Evolutionary conservation across 2,888 invertebrate genomes (phyloP).

Genomic region (Drosophila anomelani): DNA sequence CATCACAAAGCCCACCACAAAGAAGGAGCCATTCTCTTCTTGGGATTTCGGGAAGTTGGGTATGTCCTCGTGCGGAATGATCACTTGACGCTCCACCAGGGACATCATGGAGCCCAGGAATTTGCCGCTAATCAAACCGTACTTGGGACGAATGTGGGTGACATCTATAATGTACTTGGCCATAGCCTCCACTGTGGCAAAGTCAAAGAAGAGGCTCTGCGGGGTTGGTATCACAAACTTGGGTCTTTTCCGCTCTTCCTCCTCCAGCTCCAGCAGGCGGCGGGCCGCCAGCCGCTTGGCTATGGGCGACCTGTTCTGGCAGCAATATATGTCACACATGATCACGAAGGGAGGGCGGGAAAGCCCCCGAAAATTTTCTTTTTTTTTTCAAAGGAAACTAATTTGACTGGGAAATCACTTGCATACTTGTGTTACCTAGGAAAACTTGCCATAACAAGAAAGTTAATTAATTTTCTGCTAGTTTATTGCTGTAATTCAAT

Average conservation of each 20-base stretch:
- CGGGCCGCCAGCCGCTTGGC: slow-evolving; percentile 40
- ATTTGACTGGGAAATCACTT: neutral
- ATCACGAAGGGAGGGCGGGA: neutral
- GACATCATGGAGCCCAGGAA: slow-evolving; percentile 91
- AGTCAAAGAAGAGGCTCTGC: slow-evolving; percentile 86
- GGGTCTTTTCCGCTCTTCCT: slow-evolving; percentile 24
- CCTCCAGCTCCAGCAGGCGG: slow-evolving; percentile 25
- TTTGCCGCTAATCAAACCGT: slow-evolving; percentile 98
- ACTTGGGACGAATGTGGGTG: slow-evolving; percentile 89
- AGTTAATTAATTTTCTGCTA: slow-evolving; percentile 4
- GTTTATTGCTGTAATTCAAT: neutral
- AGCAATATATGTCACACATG: slow-evolving; percentile 64
- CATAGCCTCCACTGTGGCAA: slow-evolving; percentile 90
- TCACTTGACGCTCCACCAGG: slow-evolving; percentile 88
- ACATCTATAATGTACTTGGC: slow-evolving; percentile 90
- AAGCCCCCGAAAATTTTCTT: neutral
- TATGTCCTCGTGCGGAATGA: slow-evolving; percentile 93
- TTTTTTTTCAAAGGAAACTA: neutral
- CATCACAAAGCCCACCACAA: slow-evolving; percentile 95
- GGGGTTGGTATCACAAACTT: slow-evolving; percentile 50
- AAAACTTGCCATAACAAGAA: neutral
- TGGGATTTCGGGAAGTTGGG: slow-evolving; percentile 95
- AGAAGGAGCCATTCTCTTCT: slow-evolving; percentile 90
- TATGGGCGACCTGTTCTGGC: slow-evolving; percentile 53
- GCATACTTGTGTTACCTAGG: neutral